These are phyloP conservation scores for Margarornis squamiger DNA, from an alignment of 2,797 vertebrate species.

Conservation along the genomic window DNA sequence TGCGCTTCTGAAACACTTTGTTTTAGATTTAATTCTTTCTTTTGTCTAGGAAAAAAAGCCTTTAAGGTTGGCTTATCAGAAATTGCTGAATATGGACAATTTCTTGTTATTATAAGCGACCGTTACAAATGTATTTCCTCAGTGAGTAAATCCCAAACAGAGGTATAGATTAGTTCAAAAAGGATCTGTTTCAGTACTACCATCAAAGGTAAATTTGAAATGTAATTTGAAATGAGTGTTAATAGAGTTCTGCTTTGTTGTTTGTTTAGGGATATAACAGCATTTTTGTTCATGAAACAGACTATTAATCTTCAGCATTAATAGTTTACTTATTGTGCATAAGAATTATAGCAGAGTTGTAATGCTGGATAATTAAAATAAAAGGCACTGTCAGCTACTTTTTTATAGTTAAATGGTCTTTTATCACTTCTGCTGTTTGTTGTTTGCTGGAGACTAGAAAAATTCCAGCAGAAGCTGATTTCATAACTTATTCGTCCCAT, in stretches of 20 bases:
- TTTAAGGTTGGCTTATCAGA: neutral
- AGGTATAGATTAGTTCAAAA: neutral
- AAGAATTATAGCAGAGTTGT: slow-evolving; percentile 16
- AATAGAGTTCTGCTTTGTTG: neutral
- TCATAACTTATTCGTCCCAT: neutral
- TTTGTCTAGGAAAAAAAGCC: neutral
- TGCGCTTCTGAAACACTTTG: neutral
- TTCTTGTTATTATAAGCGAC: neutral
- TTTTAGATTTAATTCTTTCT: neutral
- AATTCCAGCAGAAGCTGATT: neutral
- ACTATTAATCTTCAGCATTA: slow-evolving; percentile 26
- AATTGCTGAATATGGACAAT: neutral
- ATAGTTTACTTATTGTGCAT: neutral
- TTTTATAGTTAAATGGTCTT: neutral
- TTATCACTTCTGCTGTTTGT: neutral
- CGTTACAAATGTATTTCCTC: neutral
- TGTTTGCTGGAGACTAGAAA: neutral
- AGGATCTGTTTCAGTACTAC: neutral
- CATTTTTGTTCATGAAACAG: slow-evolving; percentile 12
- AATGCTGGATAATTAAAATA: slow-evolving; percentile 12
- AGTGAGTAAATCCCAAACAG: neutral
- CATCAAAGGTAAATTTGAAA: neutral
- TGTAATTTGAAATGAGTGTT: neutral
- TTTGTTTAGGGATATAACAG: neutral
- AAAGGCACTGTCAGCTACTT: slow-evolving; percentile 8